phyloP scores from a whole-genome alignment of 2,113 vertebrate species.

The Oryzias curvinotus region DNA sequence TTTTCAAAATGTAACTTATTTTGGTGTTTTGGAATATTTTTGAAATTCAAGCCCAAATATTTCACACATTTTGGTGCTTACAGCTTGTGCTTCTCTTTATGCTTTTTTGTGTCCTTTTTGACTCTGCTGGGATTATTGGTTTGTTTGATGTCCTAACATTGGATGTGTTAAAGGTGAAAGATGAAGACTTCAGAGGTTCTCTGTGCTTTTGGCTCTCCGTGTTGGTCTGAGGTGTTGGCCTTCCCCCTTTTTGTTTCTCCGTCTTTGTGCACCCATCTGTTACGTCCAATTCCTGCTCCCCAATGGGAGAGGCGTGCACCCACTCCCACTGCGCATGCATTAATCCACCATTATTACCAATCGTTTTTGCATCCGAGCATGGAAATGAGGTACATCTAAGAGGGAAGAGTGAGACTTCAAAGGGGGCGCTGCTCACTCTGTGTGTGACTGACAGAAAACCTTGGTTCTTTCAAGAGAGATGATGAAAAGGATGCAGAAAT shows the following conservation, averaged over 20 bases:
- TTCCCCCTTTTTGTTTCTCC: slow-evolving; percentile 42
- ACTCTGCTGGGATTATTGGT: slow-evolving; percentile 5
- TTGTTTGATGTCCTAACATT: slow-evolving; percentile 11
- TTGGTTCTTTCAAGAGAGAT: slow-evolving; percentile 58
- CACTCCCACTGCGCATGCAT: slow-evolving; percentile 55
- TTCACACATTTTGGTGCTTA: no score
- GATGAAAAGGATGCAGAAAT: slow-evolving; percentile 71
- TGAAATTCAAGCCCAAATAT: no score
- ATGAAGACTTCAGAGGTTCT: slow-evolving; percentile 49
- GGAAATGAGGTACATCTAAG: slow-evolving; percentile 72
- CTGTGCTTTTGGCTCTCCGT: slow-evolving; percentile 44
- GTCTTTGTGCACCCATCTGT: slow-evolving; percentile 62
- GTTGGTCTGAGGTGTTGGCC: slow-evolving; percentile 11
- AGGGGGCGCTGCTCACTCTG: slow-evolving; percentile 53
- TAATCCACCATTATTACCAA: slow-evolving; percentile 72
- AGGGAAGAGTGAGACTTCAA: slow-evolving; percentile 73
- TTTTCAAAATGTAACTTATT: no score
- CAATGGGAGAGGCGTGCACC: slow-evolving; percentile 16
- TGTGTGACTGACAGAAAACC: slow-evolving; percentile 65
- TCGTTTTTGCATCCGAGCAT: slow-evolving; percentile 70
- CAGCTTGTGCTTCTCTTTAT: not conserved
- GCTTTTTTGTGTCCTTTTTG: slow-evolving; percentile 1
- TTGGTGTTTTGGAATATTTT: no score
- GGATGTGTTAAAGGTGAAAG: slow-evolving; percentile 23
- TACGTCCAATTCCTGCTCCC: slow-evolving; percentile 38